Evolutionary conservation across 2,113 vertebrate species (phyloP).

Genomic region (Procapra przewalskii): DNA sequence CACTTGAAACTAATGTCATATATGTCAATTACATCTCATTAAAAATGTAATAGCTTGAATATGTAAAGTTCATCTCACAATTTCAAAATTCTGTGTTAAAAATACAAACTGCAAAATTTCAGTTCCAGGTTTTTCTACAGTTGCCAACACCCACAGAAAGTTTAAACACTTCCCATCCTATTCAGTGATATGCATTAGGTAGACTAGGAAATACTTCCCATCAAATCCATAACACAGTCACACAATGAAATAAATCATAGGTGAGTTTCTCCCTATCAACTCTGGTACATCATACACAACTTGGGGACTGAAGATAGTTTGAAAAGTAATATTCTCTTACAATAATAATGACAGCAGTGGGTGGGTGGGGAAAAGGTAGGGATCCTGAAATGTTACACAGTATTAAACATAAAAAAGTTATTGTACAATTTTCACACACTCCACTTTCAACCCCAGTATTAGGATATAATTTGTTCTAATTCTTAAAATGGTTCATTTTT

Average conservation of each 20-base stretch:
- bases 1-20: background rate
- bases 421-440: background rate
- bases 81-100: constrained; percentile 7
- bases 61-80: background rate
- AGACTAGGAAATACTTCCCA: background rate
- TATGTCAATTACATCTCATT: background rate
- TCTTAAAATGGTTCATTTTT: background rate
- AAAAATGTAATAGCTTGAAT: background rate
- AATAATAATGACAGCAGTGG: background rate
- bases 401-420: background rate
- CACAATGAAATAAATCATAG: background rate
- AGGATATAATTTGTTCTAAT: constrained; percentile 27
- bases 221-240: background rate
- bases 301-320: background rate
- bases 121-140: background rate
- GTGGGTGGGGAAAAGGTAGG: background rate
- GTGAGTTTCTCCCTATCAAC: background rate
- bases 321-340: background rate
- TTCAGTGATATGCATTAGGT: background rate
- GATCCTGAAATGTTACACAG: constrained; percentile 5
- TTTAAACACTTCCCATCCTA: background rate
- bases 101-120: background rate
- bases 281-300: background rate
- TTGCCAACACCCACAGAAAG: background rate
- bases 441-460: background rate